phyloP scores from a whole-genome alignment of 2,113 vertebrate genomes.

The Thinocorus orbignyianus region DNA sequence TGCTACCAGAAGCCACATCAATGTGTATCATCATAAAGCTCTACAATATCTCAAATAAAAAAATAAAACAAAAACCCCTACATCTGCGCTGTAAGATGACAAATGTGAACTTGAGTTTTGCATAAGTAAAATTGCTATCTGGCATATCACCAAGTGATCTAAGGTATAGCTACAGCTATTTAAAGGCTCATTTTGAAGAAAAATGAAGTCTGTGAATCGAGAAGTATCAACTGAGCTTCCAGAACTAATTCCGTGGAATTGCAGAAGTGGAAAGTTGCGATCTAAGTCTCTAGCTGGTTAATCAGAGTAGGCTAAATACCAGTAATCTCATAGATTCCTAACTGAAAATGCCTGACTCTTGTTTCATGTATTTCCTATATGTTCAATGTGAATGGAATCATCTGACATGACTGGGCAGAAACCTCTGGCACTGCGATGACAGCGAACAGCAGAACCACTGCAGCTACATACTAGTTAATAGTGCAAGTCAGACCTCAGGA shows the following conservation, averaged over 20 bases:
- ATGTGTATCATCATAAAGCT: neutral
- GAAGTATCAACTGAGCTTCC: neutral
- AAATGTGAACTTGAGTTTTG: neutral
- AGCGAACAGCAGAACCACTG: neutral
- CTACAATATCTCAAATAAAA: constrained; percentile 5
- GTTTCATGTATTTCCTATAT: neutral
- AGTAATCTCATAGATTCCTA: neutral
- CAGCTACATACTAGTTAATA: neutral
- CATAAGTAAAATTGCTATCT: neutral
- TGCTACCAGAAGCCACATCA: neutral
- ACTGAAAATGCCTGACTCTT: neutral
- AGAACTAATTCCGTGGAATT: neutral
- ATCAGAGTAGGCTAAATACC: neutral
- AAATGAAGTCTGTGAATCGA: neutral
- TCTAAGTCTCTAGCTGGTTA: neutral
- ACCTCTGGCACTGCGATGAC: neutral
- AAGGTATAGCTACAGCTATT: neutral
- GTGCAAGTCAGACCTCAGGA: neutral
- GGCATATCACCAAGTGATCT: neutral
- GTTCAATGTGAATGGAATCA: neutral
- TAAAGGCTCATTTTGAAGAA: neutral
- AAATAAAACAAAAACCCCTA: neutral
- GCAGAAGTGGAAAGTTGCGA: neutral
- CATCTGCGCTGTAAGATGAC: neutral
- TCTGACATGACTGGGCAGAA: neutral